Evolutionary conservation across 2,888 invertebrate species (phyloP), one percentile per base, ranked within the genome.

Genomic region (Pachydiplax longipennis): DNA sequence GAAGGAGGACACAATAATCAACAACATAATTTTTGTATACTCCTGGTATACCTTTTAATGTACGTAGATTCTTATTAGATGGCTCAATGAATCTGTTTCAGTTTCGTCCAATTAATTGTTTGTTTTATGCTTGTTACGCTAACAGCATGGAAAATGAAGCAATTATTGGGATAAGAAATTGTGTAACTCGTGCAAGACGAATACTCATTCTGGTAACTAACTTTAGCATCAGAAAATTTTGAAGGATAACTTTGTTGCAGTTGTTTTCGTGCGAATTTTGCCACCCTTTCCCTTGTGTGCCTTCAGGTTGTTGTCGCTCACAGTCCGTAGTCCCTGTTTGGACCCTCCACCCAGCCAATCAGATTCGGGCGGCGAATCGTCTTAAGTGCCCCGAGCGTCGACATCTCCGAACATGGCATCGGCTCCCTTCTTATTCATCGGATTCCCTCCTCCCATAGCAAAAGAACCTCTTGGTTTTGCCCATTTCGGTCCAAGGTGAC

Each of bases 401-500:
- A 37, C 35, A 61, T 87, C 87, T 87, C 87, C 87, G n/a, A 87
- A 87, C 61, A 87, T 87, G 87, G 87, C 31, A 5, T 61, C 40
- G 61, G 31, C 48, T 58, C 83, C 25, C 53, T 53, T 31, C 37
- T 37, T 31, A 22, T 61, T 31, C 37, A 61, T 37, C 13, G 15
- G 13, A 13, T n/a, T 18, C 58, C 35, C 53, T 83, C 35, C 22
- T 0, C 44, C 37, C 81, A 6, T 4, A 8, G n/a, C 35, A 31
- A 25, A 53, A 58, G 53, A 87, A 37, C 87, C 31, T 31, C 65
- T 22, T 61, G 31, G 22, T 65, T 83, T 61, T 87, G 87, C 65
- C 87, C 87, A 87, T 87, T 87, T 87, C 61, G 37, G 87, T 87
- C 37, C 87, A 87, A 87, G 87, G 87, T 87, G 87, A 87, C 87